Evolutionary conservation across 2,113 vertebrate genomes (phyloP).

Genomic region (Caloenas nicobarica): DNA sequence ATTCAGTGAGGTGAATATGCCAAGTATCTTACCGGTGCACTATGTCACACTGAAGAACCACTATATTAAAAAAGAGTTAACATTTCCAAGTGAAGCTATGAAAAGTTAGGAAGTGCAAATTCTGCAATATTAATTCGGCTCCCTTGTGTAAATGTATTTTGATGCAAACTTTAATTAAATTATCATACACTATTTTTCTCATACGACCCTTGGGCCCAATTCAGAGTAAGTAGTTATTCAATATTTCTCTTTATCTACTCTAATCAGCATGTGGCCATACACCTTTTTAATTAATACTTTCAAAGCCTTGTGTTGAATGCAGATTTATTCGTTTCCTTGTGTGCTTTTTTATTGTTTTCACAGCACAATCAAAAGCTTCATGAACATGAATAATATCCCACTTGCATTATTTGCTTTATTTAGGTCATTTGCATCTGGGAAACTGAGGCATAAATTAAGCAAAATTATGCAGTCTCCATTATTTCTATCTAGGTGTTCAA

Average conservation of each 20-base stretch:
- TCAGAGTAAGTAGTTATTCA: constrained; percentile 32
- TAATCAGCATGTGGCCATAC: constrained; percentile 40
- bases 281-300: constrained; percentile 62
- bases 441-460: not conserved
- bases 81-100: not conserved
- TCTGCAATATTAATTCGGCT: not conserved
- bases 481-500: not conserved
- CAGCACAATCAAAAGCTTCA: not conserved
- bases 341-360: not conserved
- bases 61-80: not conserved
- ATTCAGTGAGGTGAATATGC: not conserved
- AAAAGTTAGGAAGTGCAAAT: constrained; percentile 5
- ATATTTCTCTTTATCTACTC: constrained; percentile 45
- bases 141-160: constrained; percentile 33
- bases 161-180: constrained; percentile 62
- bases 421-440: not conserved
- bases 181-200: constrained; percentile 56
- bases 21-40: not conserved
- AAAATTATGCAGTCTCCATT: not conserved
- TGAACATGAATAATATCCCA: not conserved
- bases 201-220: constrained; percentile 21
- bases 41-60: not conserved
- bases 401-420: not conserved
- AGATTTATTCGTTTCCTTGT: constrained; percentile 20
- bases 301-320: not conserved